Evolutionary conservation across 2,797 vertebrate genomes (phyloP).

Genomic region (Falco columbarius): DNA sequence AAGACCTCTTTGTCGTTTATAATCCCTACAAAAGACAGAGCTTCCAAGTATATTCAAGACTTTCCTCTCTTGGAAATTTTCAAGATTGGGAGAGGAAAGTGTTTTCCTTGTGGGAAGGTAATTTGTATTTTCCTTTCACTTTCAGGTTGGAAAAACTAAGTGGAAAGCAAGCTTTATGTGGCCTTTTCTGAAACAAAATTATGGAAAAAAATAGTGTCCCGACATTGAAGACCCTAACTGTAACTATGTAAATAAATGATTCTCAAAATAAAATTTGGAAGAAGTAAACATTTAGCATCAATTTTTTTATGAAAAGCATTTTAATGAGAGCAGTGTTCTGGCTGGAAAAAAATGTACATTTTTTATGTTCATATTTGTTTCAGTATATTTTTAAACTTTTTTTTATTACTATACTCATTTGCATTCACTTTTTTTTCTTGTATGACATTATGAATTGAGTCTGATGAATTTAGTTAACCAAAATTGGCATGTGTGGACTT

Average conservation of each 20-base stretch:
- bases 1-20: neutral
- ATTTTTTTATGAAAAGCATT: neutral
- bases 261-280: neutral
- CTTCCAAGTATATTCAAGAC: neutral
- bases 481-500: neutral
- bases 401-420: neutral
- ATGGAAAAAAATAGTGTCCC: neutral
- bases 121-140: neutral
- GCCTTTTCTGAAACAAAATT: neutral
- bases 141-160: neutral
- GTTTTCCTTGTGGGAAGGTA: neutral
- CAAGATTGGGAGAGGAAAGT: neutral
- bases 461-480: neutral
- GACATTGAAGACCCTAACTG: neutral
- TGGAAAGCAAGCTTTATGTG: neutral
- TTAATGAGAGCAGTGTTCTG: neutral
- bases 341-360: fast-evolving
- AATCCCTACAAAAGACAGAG: neutral
- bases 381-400: neutral
- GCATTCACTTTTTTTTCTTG: neutral
- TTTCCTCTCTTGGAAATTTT: neutral
- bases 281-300: neutral
- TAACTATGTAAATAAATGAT: neutral
- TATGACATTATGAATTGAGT: neutral
- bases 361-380: neutral